These are phyloP conservation scores for Trichomycterus rosablanca DNA, from an alignment of 2,113 vertebrate genomes.

Conservation along the genomic window DNA sequence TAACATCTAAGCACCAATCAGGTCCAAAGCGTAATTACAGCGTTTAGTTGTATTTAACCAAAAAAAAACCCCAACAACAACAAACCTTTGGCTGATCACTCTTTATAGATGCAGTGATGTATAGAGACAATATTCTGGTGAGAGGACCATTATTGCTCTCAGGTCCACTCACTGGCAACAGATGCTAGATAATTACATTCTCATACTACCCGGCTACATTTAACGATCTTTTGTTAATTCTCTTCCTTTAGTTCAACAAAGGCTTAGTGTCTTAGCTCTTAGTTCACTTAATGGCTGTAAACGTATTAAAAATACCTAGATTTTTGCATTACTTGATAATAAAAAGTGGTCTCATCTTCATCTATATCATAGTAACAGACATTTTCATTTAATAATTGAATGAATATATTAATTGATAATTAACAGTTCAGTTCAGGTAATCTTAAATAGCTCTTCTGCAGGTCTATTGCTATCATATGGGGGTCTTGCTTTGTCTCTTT, in stretches of 20 bases:
- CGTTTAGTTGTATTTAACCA: conserved; percentile 88
- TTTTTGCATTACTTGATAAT: too few relatives aligned
- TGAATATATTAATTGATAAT: too few relatives aligned
- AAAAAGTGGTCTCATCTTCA: too few relatives aligned
- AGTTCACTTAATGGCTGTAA: conserved; percentile 2
- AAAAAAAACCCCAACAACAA: conserved; percentile 69
- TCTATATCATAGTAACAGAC: too few relatives aligned
- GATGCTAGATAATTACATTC: conserved; percentile 39
- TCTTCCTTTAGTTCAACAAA: conserved; percentile 9
- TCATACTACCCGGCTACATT: conserved; percentile 15
- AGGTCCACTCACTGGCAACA: conserved; percentile 20
- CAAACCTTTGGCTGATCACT: conserved; percentile 58
- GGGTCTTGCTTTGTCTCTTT: too few relatives aligned
- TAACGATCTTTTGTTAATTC: conserved; percentile 12
- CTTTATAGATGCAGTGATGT: conserved; percentile 53
- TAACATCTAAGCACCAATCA: conserved; percentile 96
- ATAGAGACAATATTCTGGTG: conserved; percentile 48
- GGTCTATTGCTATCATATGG: too few relatives aligned
- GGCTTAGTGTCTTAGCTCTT: not conserved
- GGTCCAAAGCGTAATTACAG: conserved; percentile 97
- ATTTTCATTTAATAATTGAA: too few relatives aligned
- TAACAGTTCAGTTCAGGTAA: too few relatives aligned
- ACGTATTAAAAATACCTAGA: too few relatives aligned
- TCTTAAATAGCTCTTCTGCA: too few relatives aligned
- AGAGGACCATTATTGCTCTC: conserved; percentile 41